A percentile compares a stretch with the other conserved stretches of the same genome.
Evolutionary conservation across 2,797 vertebrate species (phyloP).

Genomic region (Sebastes goodei): DNA sequence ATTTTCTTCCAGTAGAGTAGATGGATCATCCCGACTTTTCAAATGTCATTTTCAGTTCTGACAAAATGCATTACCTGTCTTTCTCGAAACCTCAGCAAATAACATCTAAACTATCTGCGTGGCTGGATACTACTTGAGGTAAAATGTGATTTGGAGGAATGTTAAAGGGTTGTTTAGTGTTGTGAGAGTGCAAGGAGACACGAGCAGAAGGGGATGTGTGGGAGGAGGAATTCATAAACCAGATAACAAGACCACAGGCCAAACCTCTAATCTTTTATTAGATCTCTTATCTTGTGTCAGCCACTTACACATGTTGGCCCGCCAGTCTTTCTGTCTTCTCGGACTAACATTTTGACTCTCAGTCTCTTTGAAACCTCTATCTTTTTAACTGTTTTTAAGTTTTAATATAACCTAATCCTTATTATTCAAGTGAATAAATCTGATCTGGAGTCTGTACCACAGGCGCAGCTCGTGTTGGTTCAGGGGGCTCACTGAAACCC

Average conservation of each 20-base stretch:
- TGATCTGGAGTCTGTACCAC: neutral
- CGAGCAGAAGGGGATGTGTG: constrained; percentile 22
- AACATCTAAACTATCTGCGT: neutral
- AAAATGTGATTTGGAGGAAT: neutral
- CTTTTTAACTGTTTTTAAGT: neutral
- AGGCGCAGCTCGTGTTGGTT: no score
- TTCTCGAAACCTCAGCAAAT: neutral
- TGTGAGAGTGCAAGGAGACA: constrained; percentile 14
- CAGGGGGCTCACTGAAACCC: no score
- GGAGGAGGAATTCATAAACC: constrained; percentile 37
- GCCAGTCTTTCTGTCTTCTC: neutral
- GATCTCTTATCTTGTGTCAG: constrained; percentile 11
- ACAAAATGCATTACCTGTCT: neutral
- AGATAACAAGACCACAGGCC: constrained; percentile 34
- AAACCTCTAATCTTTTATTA: constrained; percentile 37
- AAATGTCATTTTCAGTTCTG: neutral
- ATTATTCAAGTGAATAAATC: neutral
- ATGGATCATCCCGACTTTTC: neutral
- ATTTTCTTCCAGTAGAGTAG: neutral
- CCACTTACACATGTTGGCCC: constrained; percentile 7
- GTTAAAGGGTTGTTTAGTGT: neutral
- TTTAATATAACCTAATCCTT: neutral
- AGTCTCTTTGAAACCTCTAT: neutral
- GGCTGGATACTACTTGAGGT: neutral
- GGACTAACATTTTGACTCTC: constrained; percentile 4